Percentiles rank a stretch among this genome's conserved stretches.
Evolutionary conservation across 2,888 invertebrate genomes (phyloP).

Genomic region (Latrodectus elegans): DNA sequence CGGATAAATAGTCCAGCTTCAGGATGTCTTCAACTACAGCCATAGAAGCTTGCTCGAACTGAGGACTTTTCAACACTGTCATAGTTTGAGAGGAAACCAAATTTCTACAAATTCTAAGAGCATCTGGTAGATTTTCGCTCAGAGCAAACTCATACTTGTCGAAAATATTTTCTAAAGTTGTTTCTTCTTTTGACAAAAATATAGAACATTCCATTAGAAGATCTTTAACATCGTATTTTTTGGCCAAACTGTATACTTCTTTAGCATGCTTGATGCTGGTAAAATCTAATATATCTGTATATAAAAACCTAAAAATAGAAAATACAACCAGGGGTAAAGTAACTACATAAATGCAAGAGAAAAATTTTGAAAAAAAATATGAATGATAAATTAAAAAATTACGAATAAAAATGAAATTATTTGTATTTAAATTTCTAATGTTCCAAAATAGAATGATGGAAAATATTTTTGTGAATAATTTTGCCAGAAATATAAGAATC

Average conservation of each 20-base stretch:
- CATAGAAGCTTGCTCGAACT: not conserved
- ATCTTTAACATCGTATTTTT: not conserved
- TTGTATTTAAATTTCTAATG: too few species aligned
- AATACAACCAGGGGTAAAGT: not conserved
- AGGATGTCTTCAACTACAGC: not conserved
- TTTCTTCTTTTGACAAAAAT: not conserved
- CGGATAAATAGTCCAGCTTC: not conserved
- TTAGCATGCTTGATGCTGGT: not conserved
- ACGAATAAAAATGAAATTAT: too few species aligned
- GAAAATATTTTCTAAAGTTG: not conserved
- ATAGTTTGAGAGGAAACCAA: not conserved
- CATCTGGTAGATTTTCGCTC: not conserved
- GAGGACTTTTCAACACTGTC: not conserved
- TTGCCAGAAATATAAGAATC: too few species aligned
- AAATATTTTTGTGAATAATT: too few species aligned
- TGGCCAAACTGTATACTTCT: not conserved
- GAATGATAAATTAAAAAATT: too few species aligned
- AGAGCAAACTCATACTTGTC: conserved; percentile 2
- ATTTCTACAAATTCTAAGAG: not conserved
- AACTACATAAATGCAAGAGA: too few species aligned
- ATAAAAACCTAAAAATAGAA: not conserved
- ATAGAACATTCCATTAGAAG: not conserved
- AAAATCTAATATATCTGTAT: not conserved
- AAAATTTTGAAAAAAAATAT: too few species aligned
- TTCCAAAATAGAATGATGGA: too few species aligned